A percentile compares a stretch with the other conserved stretches of the same genome.
phyloP scores from a whole-genome alignment of 1,140 invertebrate genomes.

The Caerostris extrusa region DNA sequence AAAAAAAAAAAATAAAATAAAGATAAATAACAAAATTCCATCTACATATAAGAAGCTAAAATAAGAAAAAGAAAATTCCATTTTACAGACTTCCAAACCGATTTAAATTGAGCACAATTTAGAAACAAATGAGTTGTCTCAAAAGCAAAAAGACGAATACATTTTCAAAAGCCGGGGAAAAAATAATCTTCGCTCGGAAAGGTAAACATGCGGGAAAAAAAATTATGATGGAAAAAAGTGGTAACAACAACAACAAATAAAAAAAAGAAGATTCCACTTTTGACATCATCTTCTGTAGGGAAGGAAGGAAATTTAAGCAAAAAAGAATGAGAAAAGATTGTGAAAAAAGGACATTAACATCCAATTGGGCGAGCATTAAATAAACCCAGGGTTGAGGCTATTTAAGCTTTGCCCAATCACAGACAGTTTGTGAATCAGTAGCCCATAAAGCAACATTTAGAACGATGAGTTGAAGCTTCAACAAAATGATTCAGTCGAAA shows the following conservation, averaged over 20 bases:
- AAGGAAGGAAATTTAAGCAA: slow-evolving; percentile 29
- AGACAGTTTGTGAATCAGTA: slow-evolving; percentile 73
- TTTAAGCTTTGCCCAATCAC: slow-evolving; percentile 75
- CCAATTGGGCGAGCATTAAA: slow-evolving; percentile 77
- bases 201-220: slow-evolving; percentile 65
- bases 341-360: slow-evolving; percentile 74
- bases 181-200: slow-evolving; percentile 48
- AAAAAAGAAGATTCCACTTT: slow-evolving; percentile 18
- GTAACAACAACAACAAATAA: not conserved
- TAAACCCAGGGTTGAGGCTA: slow-evolving; percentile 73
- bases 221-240: slow-evolving; percentile 38
- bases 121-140: slow-evolving; percentile 76
- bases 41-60: not conserved
- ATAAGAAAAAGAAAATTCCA: not conserved
- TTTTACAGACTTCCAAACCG: slow-evolving; percentile 29
- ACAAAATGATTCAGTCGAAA: slow-evolving; percentile 70
- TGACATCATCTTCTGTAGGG: not conserved
- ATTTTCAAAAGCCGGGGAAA: slow-evolving; percentile 48
- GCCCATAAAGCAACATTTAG: slow-evolving; percentile 75
- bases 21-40: not conserved
- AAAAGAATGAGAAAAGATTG: slow-evolving; percentile 43
- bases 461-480: slow-evolving; percentile 57
- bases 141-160: slow-evolving; percentile 20
- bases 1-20: not conserved
- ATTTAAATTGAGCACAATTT: slow-evolving; percentile 74